Base-by-base conservation (phyloP, 2,888 invertebrate species). In the Apodemia duryi region DNA sequence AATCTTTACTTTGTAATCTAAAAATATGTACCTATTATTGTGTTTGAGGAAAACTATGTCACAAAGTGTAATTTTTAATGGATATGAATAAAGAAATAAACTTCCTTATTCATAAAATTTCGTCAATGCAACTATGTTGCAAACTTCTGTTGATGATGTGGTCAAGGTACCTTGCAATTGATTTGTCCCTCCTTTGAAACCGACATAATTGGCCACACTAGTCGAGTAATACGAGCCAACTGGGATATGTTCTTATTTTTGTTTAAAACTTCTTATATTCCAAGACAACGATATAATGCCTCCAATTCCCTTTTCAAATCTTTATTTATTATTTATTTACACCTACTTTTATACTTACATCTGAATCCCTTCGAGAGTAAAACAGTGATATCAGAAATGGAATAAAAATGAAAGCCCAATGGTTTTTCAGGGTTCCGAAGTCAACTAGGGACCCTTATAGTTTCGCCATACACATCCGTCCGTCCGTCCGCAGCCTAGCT, bases 281-380 rank as follows among this genome's bases (percentile, higher is more conserved):
- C 57, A 35, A 60, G 57, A 60, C 35, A 60, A 60, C 35, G 57
- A 60, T 35, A 35, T 60, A 60, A 60, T 35, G 35, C 32, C 6
- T 60, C 57, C 57, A 60, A 60, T 60, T 60, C 57, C 57, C 57
- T 32, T 60, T 35, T 13, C 57, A 60, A 35, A 60, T 60, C 57
- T 60, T 60, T 32, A 29, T 57, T 57, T 57, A 57, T 57, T 57
- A 57, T 57, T 57, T 32, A 57, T 57, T 11, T 32, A 57, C 54
- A 54, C 10, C 32, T 32, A 32, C 32, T 32, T 57, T 57, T 46
- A 28, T 57, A 13, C 32, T 57, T 29, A 32, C 11, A 32, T 57
- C 32, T 32, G 11, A 32, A 32, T 54, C 54, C 54, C 54, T 57
- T 29, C 13, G 57, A 32, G 32, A 57, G 28, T 57, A 29, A 46